phyloP scores from a whole-genome alignment of 2,113 vertebrate genomes.

The Sclerurus mexicanus region DNA sequence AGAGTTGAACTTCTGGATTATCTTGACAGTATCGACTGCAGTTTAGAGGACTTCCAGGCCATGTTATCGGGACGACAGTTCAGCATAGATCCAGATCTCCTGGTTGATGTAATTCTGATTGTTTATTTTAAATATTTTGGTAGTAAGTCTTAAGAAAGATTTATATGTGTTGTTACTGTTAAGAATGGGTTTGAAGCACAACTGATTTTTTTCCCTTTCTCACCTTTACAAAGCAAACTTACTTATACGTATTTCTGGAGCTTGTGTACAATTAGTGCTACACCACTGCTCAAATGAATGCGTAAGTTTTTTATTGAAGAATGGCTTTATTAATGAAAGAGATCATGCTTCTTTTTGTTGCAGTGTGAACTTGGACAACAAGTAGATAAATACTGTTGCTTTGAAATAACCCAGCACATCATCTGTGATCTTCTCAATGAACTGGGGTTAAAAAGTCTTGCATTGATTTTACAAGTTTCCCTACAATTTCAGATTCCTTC shows the following conservation, averaged over 20 bases:
- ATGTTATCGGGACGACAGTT: constrained; percentile 93
- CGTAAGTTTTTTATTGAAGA: neutral
- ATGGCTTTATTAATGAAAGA: neutral
- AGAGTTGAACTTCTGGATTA: constrained; percentile 97
- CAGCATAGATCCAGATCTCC: constrained; percentile 85
- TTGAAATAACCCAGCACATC: neutral
- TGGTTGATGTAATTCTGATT: constrained; percentile 81
- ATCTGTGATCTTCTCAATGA: neutral
- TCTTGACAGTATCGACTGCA: constrained; percentile 97
- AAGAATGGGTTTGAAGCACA: neutral
- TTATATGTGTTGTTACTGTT: neutral
- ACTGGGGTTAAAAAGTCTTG: neutral
- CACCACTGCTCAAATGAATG: neutral
- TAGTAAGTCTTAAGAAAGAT: neutral
- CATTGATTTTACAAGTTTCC: neutral
- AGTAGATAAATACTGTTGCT: neutral
- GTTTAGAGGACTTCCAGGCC: constrained; percentile 96
- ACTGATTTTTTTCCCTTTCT: neutral
- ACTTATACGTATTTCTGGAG: neutral
- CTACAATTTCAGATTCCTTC: neutral
- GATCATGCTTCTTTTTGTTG: neutral
- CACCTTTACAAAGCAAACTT: neutral
- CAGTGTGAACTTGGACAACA: neutral
- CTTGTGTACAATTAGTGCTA: neutral
- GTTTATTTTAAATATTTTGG: neutral